phyloP scores from a whole-genome alignment of 2,113 vertebrate genomes.

The Vimba vimba region DNA sequence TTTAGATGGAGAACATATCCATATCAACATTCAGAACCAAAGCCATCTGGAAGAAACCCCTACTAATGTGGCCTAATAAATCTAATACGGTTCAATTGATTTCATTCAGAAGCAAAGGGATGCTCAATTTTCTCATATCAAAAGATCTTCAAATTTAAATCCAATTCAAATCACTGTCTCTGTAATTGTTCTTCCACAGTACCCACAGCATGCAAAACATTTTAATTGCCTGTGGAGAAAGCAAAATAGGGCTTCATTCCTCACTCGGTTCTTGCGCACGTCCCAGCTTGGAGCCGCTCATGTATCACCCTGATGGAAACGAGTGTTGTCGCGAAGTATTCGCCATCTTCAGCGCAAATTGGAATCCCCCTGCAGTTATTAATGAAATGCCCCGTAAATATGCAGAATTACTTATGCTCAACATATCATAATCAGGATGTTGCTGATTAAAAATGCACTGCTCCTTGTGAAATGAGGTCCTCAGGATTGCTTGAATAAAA shows the following conservation, averaged over 20 bases:
- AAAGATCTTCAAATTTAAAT: constrained; percentile 31
- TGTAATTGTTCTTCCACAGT: constrained; percentile 33
- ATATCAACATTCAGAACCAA: constrained; percentile 30
- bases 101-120: constrained; percentile 17
- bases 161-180: constrained; percentile 42
- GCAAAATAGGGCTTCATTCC: constrained; percentile 38
- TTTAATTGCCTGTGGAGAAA: constrained; percentile 44
- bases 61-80: constrained; percentile 10
- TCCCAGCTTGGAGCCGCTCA: constrained; percentile 34
- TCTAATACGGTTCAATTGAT: constrained; percentile 25
- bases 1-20: constrained; percentile 17
- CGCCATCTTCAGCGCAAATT: constrained; percentile 53
- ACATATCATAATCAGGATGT: constrained; percentile 71
- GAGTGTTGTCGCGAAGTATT: constrained; percentile 55
- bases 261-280: constrained; percentile 23
- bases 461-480: constrained; percentile 65
- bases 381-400: constrained; percentile 64
- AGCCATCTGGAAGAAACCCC: constrained; percentile 18
- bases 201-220: constrained; percentile 37
- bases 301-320: constrained; percentile 36
- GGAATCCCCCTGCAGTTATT: constrained; percentile 60
- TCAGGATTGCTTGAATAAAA: constrained; percentile 59
- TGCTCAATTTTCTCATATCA: constrained; percentile 24
- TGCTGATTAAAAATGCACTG: constrained; percentile 66
- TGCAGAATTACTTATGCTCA: constrained; percentile 57